Conservation (phyloP, 2,888 invertebrate species). For the Hetaerina titia region DNA sequence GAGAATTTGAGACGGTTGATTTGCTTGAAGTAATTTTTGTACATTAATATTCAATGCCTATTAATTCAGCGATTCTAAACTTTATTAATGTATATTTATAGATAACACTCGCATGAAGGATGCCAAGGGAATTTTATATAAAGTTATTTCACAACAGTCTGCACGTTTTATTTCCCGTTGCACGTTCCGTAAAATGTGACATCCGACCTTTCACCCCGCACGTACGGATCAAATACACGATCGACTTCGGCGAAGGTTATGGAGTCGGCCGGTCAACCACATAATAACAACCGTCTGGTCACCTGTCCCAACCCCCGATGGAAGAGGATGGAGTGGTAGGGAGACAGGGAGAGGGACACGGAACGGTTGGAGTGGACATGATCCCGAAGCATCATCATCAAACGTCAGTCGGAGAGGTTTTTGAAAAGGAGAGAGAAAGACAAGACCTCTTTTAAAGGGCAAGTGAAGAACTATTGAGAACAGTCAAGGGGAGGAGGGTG, state of each 20-base stretch:
- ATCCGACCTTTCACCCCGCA: background rate
- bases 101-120: background rate
- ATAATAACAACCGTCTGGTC: background rate
- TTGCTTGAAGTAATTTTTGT: too few species aligned
- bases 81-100: background rate
- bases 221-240: background rate
- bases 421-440: background rate
- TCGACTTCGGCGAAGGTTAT: background rate
- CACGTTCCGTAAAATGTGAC: background rate
- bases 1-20: too few species aligned
- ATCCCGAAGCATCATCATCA: background rate
- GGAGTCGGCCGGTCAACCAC: background rate
- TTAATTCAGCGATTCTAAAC: too few species aligned
- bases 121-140: background rate
- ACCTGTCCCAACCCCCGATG: background rate
- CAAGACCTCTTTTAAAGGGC: constrained; percentile 12
- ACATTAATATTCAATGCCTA: too few species aligned
- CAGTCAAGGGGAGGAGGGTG: background rate
- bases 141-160: constrained; percentile 1
- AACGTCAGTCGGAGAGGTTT: background rate
- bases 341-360: background rate
- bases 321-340: background rate
- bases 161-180: background rate
- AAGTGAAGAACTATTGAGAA: background rate
- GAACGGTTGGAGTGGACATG: background rate